These are phyloP conservation scores for Perdita meconis DNA, from an alignment of 2,888 invertebrate genomes.

Conservation along the genomic window DNA sequence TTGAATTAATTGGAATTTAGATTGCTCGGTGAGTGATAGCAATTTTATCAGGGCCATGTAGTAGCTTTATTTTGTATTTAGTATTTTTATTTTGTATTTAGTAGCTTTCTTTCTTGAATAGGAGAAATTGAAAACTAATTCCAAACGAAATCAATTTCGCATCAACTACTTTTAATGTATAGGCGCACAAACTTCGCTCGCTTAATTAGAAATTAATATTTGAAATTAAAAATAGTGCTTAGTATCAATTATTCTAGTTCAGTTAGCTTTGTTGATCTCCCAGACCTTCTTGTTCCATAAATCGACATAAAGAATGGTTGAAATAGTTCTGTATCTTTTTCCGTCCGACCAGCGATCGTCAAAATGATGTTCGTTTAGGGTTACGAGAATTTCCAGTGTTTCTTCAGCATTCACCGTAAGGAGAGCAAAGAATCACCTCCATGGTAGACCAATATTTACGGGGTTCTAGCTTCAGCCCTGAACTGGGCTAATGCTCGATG, in stretches of 20 bases:
- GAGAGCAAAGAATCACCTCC: slow-evolving; percentile 41
- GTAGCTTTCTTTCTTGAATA: too few species aligned
- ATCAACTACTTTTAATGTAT: too few species aligned
- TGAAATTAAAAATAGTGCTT: neutral
- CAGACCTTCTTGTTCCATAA: neutral
- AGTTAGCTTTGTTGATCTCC: neutral
- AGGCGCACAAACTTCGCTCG: too few species aligned
- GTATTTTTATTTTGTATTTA: too few species aligned
- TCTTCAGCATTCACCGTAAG: slow-evolving; percentile 25
- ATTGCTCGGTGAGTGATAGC: too few species aligned
- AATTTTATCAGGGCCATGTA: too few species aligned
- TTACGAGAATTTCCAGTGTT: slow-evolving; percentile 17
- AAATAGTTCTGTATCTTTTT: neutral
- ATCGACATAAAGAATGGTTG: neutral
- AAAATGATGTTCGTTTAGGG: slow-evolving; percentile 35
- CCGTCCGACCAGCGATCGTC: neutral
- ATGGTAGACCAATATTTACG: slow-evolving; percentile 49
- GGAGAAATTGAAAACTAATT: too few species aligned
- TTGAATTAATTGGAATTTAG: neutral
- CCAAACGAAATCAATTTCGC: too few species aligned
- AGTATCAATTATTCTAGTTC: neutral
- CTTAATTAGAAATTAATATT: too few species aligned
- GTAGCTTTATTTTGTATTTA: too few species aligned
- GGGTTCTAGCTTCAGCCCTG: slow-evolving; percentile 23
- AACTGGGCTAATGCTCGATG: slow-evolving; percentile 57